These are phyloP conservation scores for Anastatus disparis DNA, from an alignment of 1,140 invertebrate species.

Conservation along the genomic window DNA sequence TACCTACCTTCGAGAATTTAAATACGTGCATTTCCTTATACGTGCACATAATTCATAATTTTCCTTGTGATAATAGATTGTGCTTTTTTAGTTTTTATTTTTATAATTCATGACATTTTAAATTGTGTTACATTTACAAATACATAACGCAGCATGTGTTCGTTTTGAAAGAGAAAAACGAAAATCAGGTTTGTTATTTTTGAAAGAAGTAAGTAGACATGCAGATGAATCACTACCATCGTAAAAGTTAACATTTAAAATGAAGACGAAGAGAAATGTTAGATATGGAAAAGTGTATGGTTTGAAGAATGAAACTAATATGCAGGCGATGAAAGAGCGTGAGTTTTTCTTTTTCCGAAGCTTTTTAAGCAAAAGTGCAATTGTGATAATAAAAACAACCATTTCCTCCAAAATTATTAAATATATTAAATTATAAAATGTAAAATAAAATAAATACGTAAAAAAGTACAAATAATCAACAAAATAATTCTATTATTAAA, in stretches of 20 bases:
- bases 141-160: neutral
- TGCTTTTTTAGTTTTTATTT: constrained; percentile 9
- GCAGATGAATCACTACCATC: constrained; percentile 21
- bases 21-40: neutral
- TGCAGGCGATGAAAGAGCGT: constrained; percentile 24
- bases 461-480: neutral
- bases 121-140: neutral
- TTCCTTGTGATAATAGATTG: constrained; percentile 15
- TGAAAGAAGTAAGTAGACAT: constrained; percentile 13
- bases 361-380: constrained; percentile 27
- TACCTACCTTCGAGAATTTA: constrained; percentile 31
- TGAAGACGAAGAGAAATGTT: constrained; percentile 24
- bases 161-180: neutral
- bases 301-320: neutral
- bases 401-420: constrained; percentile 22
- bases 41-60: constrained; percentile 4
- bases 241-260: constrained; percentile 20
- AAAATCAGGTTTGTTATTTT: constrained; percentile 40
- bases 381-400: constrained; percentile 11
- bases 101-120: constrained; percentile 1
- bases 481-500: neutral
- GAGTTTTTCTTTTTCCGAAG: constrained; percentile 15
- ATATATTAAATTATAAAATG: neutral
- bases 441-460: neutral
- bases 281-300: constrained; percentile 11